A percentile compares a stretch with the other conserved stretches of the same genome.
Evolutionary conservation across 2,888 invertebrate species (phyloP).

Genomic region (Laothoe populi): DNA sequence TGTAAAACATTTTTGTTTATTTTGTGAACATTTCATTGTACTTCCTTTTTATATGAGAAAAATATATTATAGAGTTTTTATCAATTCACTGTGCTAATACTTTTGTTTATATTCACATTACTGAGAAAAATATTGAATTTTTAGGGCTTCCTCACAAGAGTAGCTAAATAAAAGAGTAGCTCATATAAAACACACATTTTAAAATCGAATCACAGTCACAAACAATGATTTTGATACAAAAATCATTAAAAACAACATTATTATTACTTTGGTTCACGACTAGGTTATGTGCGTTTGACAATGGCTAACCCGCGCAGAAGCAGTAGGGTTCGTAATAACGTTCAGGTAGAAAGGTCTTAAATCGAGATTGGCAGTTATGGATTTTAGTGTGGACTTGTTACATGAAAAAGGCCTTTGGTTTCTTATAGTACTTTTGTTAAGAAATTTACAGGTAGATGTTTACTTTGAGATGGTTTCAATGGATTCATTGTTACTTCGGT

Average conservation of each 20-base stretch:
- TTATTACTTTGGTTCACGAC: constrained; percentile 29
- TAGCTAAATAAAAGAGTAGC: no score
- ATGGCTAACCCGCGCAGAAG: constrained; percentile 72
- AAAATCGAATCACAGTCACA: background rate
- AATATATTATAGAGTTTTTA: background rate
- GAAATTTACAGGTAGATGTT: constrained; percentile 29
- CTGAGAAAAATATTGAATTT: background rate
- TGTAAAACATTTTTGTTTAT: constrained; percentile 37
- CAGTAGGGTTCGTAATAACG: constrained; percentile 48
- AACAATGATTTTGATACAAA: constrained; percentile 25
- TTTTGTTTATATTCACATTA: constrained; percentile 9
- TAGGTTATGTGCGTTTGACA: constrained; percentile 73
- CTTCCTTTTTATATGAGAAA: no score
- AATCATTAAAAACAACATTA: constrained; percentile 30
- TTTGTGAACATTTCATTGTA: background rate
- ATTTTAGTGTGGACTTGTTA: constrained; percentile 45
- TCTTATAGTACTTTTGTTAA: constrained; percentile 25
- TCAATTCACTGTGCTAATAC: background rate
- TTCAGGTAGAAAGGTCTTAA: constrained; percentile 53
- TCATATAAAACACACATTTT: background rate
- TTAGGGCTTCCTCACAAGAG: no score
- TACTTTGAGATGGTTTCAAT: constrained; percentile 30
- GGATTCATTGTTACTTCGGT: constrained; percentile 3
- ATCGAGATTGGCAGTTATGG: constrained; percentile 51
- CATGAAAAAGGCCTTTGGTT: constrained; percentile 26